Base-by-base conservation (phyloP, 2,888 invertebrate species). In the Monopis laevigella region DNA sequence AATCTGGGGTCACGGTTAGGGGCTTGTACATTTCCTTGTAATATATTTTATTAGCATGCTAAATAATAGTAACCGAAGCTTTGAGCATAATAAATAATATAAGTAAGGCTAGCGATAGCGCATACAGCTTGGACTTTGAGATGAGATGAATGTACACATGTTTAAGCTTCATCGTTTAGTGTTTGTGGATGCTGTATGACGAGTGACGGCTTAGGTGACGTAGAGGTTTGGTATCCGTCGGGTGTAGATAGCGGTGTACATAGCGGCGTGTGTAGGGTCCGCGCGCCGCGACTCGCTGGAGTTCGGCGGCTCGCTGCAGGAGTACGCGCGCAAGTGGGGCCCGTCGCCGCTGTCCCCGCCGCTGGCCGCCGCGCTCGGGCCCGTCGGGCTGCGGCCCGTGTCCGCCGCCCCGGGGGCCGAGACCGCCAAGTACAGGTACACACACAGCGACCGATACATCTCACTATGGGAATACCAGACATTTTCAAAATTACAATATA, bases 321-420 rank as follows among this genome's bases (percentile, higher is more conserved):
- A 82, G 58, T 80, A 78, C 62, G 70, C 77, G 47, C 83, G 84
- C 65, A 84, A 84, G 68, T 84, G 84, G 68, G 82, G 84, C n/a
- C 82, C 84, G 43, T 74, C 75, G 62, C 81, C 80, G 58, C 74
- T 80, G 56, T 91, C 92, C 49, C 93, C 93, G 53, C 92, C 93
- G 52, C 88, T 87, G 48, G 80, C 59, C 65, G 75, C 58, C 64
- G 85, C 85, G 55, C 87, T 87, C 46, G 88, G 88, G 43, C 77
- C 65, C 81, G 58, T 93, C 59, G 90, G 92, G 52, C 83, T 84
- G 57, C 70, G 86, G 47, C 69, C 81, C 58, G 80, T 82, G 45
- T 78, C 78, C 51, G 81, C 81, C 56, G 96, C 96, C 46, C 96
- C 96, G 27, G 96, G 96, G 49, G 95, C 96, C 1, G 96, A 96